These are phyloP conservation scores for Steinernema khuongi DNA, from an alignment of 1,140 invertebrate species.

Conservation along the genomic window DNA sequence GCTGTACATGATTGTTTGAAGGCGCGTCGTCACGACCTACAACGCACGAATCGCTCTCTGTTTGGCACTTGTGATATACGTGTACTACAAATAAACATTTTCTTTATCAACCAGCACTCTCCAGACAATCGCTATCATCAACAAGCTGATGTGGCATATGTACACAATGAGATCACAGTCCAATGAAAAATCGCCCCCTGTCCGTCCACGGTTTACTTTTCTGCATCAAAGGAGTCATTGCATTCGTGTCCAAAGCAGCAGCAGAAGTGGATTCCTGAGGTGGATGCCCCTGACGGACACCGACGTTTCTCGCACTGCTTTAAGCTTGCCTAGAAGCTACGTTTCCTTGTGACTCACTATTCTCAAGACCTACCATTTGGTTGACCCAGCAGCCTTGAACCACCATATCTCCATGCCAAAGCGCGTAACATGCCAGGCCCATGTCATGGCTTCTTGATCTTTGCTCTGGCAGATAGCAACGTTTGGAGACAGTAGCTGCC, in stretches of 20 bases:
- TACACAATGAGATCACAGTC: too few relatives aligned
- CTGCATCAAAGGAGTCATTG: not conserved
- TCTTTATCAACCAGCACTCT: too few relatives aligned
- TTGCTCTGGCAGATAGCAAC: not conserved
- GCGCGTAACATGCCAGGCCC: not conserved
- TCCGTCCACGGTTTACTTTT: not conserved
- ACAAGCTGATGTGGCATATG: too few relatives aligned
- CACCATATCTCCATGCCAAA: not conserved
- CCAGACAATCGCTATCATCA: too few relatives aligned
- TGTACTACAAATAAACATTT: too few relatives aligned
- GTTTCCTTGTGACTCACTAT: not conserved
- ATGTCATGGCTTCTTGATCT: not conserved
- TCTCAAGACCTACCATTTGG: not conserved
- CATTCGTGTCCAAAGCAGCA: slow-evolving; percentile 13
- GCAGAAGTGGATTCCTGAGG: not conserved
- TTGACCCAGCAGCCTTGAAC: slow-evolving; percentile 9
- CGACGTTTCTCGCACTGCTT: slow-evolving; percentile 8
- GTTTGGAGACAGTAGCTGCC: not conserved
- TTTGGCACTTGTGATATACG: too few relatives aligned
- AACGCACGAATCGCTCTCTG: too few relatives aligned
- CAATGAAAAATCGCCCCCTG: too few relatives aligned
- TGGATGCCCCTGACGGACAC: not conserved
- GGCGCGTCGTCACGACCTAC: too few relatives aligned
- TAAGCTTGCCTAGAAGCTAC: not conserved
- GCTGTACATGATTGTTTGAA: too few relatives aligned